Evolutionary conservation across 2,113 vertebrate genomes (phyloP).

Genomic region (Centropus unirufus): DNA sequence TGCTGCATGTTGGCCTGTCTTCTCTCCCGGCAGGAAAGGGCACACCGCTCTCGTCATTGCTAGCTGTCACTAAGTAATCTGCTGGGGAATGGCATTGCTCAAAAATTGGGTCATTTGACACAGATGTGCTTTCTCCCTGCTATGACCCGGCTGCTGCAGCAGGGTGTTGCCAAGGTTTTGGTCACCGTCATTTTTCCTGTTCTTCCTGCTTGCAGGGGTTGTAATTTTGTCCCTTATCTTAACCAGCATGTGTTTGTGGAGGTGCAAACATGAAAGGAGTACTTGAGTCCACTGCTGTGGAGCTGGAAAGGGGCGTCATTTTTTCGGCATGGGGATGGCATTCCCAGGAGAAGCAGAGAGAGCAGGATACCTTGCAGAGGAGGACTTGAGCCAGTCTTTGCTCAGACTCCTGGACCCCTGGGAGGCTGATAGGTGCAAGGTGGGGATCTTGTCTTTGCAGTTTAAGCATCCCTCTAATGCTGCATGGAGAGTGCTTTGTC

Average conservation of each 20-base stretch:
- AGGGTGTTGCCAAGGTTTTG: neutral
- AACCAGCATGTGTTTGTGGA: neutral
- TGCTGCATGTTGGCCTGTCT: neutral
- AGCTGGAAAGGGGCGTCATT: neutral
- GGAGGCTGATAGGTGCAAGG: neutral
- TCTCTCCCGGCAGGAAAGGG: neutral
- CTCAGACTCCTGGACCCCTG: neutral
- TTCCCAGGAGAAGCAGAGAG: neutral
- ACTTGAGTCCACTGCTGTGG: neutral
- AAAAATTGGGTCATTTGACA: neutral
- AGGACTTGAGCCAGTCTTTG: neutral
- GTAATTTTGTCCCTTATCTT: neutral
- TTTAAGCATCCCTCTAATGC: neutral
- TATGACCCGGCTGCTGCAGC: neutral
- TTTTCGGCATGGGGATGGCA: neutral
- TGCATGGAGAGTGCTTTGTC: rapidly evolving
- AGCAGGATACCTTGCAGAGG: neutral
- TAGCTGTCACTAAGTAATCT: neutral
- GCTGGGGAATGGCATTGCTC: rapidly evolving
- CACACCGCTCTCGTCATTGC: neutral
- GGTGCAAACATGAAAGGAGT: neutral
- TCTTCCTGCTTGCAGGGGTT: neutral
- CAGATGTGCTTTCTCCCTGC: neutral
- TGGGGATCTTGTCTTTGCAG: neutral
- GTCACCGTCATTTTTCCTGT: neutral